Conservation (phyloP, 2,888 invertebrate species). For the Atrina japonica region DNA sequence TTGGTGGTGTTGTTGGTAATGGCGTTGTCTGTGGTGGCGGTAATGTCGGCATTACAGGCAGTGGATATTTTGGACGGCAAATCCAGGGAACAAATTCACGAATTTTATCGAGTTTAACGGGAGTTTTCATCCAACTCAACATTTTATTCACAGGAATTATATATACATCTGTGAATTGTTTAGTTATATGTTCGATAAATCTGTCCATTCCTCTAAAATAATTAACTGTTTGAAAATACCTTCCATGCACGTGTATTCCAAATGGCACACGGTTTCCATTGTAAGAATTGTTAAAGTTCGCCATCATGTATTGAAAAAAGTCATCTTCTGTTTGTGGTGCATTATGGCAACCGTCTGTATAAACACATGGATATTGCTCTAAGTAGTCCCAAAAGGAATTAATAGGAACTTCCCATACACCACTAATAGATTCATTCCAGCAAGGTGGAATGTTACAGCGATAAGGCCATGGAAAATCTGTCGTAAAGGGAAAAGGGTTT, state of each 20-base stretch:
- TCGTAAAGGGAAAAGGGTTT: constrained; percentile 34
- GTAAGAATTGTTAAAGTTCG: constrained; percentile 40
- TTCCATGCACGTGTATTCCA: constrained; percentile 26
- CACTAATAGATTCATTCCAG: constrained; percentile 18
- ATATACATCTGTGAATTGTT: constrained; percentile 4
- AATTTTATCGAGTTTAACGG: constrained; percentile 3
- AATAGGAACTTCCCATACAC: constrained; percentile 44
- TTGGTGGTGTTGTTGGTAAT: no score
- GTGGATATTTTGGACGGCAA: background rate
- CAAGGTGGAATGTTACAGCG: constrained; percentile 38
- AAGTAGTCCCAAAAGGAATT: constrained; percentile 39
- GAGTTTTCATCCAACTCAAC: constrained; percentile 24
- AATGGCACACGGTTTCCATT: constrained; percentile 30
- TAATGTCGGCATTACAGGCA: constrained; percentile 2
- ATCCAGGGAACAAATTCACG: constrained; percentile 15
- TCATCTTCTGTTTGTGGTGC: constrained; percentile 29
- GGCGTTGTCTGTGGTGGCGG: constrained; percentile 4
- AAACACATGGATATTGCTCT: constrained; percentile 30
- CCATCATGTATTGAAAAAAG: constrained; percentile 31
- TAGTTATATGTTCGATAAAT: background rate
- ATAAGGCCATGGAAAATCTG: constrained; percentile 38
- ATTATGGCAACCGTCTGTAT: constrained; percentile 36
- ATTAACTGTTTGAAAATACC: constrained; percentile 5
- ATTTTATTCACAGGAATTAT: constrained; percentile 25
- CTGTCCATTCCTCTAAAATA: constrained; percentile 17